Evolutionary conservation across 2,888 invertebrate species (phyloP).

Genomic region (Octodonta nipae): DNA sequence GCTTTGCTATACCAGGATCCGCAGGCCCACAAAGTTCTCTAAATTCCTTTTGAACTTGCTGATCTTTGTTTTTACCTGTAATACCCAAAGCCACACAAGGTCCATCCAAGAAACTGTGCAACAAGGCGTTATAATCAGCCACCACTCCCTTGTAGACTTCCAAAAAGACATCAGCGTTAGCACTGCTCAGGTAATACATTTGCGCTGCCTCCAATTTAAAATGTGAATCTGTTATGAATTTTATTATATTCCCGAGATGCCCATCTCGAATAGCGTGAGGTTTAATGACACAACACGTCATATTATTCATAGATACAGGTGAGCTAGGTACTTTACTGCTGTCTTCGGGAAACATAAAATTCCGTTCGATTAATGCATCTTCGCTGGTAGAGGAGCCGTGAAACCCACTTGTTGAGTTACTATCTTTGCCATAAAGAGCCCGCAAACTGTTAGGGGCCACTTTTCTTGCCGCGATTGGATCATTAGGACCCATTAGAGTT

Average conservation of each 20-base stretch:
- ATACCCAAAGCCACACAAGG: slow-evolving; percentile 79
- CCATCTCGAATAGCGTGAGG: slow-evolving; percentile 77
- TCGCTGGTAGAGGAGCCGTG: slow-evolving; percentile 50
- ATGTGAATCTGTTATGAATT: slow-evolving; percentile 53
- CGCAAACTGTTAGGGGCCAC: slow-evolving; percentile 45
- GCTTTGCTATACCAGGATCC: slow-evolving; percentile 81
- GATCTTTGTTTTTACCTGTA: slow-evolving; percentile 40
- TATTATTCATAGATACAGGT: slow-evolving; percentile 49
- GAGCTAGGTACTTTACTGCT: slow-evolving; percentile 25
- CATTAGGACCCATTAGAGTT: slow-evolving; percentile 47
- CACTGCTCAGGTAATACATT: slow-evolving; percentile 63
- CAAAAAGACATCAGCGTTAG: slow-evolving; percentile 80
- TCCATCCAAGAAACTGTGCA: slow-evolving; percentile 71
- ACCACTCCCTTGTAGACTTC: slow-evolving; percentile 86
- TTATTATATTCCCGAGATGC: slow-evolving; percentile 56
- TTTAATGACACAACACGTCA: slow-evolving; percentile 73
- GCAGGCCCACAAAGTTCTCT: slow-evolving; percentile 69
- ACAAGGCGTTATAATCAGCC: slow-evolving; percentile 65
- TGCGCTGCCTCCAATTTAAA: slow-evolving; percentile 69
- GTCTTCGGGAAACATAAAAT: slow-evolving; percentile 48
- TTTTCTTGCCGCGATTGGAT: slow-evolving; percentile 45
- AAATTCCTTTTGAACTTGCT: slow-evolving; percentile 56
- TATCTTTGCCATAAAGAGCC: slow-evolving; percentile 51
- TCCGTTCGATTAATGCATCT: slow-evolving; percentile 35
- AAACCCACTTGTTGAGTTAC: slow-evolving; percentile 53